Evolutionary conservation across 35 echinoderm and acorn worm genomes (phyloP).

Genomic region (Nesometra sesokonis): DNA sequence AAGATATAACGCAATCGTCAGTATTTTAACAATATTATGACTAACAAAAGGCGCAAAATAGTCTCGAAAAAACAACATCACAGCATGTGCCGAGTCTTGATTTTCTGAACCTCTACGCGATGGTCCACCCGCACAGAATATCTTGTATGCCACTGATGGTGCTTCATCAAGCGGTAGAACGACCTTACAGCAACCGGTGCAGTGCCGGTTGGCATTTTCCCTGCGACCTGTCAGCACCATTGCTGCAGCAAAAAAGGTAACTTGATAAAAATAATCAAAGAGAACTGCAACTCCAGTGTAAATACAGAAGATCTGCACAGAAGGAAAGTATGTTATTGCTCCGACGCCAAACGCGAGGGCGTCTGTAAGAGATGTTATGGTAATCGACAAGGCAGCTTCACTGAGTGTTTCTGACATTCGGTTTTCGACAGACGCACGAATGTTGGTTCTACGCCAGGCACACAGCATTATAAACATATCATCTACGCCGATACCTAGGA

Average conservation of each 20-base stretch:
- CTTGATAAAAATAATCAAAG: constrained; percentile 54
- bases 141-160: neutral
- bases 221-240: constrained; percentile 37
- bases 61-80: constrained; percentile 38
- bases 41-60: constrained; percentile 55
- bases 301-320: constrained; percentile 39
- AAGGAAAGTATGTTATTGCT: constrained; percentile 7
- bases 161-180: constrained; percentile 21
- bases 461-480: constrained; percentile 71
- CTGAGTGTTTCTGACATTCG: constrained; percentile 36
- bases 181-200: constrained; percentile 13
- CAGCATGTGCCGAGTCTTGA: neutral
- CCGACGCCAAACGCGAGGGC: constrained; percentile 39
- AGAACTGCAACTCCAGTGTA: constrained; percentile 42
- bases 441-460: constrained; percentile 34
- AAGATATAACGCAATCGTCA: neutral
- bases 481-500: constrained; percentile 49
- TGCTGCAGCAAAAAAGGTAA: constrained; percentile 62
- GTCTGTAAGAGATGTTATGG: constrained; percentile 59
- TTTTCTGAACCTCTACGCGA: neutral
- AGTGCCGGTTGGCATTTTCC: constrained; percentile 30
- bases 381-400: constrained; percentile 49
- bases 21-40: neutral
- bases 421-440: constrained; percentile 3
- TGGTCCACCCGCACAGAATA: constrained; percentile 53